A percentile compares a stretch with the other conserved stretches of the same genome.
phyloP scores from a whole-genome alignment of 2,797 vertebrate species.

The Echeneis naucrates region DNA sequence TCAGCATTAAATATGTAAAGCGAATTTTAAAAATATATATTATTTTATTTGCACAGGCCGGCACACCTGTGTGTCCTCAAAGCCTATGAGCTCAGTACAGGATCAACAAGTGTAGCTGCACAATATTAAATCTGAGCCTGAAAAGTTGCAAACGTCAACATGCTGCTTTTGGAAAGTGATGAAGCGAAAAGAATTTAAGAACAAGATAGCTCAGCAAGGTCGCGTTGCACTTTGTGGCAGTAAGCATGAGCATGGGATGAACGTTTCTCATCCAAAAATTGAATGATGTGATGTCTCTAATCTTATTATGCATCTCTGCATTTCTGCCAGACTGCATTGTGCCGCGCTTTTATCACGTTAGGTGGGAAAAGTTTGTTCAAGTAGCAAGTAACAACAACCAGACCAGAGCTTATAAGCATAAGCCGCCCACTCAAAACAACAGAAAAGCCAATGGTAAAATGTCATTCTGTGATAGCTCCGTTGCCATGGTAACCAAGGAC shows the following conservation, averaged over 20 bases:
- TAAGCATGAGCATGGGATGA: conserved; percentile 7
- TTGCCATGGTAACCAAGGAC: conserved; percentile 75
- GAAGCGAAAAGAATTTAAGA: conserved; percentile 39
- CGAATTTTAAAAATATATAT: not conserved
- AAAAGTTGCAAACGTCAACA: conserved; percentile 43
- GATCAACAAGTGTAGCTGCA: conserved; percentile 5
- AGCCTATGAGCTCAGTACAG: conserved; percentile 16
- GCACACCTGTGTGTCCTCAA: conserved; percentile 8
- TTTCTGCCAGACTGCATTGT: conserved; percentile 5
- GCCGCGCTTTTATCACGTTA: conserved; percentile 7
- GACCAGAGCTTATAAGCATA: conserved; percentile 45
- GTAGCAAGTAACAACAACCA: conserved; percentile 12
- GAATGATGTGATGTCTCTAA: not conserved
- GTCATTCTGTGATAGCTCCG: conserved; percentile 60
- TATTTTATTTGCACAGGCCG: not conserved
- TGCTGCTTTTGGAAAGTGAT: conserved; percentile 41
- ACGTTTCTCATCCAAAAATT: conserved; percentile 36
- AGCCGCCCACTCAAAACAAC: conserved; percentile 62
- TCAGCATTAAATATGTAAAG: too few relatives aligned
- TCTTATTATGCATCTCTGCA: conserved; percentile 16
- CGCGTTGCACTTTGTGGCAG: conserved; percentile 8
- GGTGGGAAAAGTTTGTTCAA: conserved; percentile 44
- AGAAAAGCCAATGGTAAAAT: conserved; percentile 55
- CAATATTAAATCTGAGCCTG: conserved; percentile 38
- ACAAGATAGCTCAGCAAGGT: conserved; percentile 45